phyloP scores from a whole-genome alignment of 2,797 vertebrate species.

The Phyllotis vaccarum region DNA sequence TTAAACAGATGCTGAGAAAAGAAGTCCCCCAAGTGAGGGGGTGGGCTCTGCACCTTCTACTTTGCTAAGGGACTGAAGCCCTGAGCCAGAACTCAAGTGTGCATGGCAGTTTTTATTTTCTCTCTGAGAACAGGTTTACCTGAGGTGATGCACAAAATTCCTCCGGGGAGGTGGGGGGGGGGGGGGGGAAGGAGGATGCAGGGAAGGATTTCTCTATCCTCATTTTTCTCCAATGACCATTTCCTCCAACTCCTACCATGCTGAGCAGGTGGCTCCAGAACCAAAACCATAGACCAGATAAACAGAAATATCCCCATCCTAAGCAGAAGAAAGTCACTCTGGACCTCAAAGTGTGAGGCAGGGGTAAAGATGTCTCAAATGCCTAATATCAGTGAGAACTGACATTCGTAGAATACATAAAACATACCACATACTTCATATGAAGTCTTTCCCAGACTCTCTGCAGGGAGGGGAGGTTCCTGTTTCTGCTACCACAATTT shows the following conservation, averaged over 20 bases:
- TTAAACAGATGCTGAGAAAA: constrained; percentile 40
- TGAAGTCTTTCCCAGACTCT: neutral
- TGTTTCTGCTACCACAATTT: neutral
- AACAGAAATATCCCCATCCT: neutral
- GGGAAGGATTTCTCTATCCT: neutral
- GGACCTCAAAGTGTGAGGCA: neutral
- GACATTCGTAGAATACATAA: neutral
- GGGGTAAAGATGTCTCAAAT: neutral
- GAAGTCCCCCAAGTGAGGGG: neutral
- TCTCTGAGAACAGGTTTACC: neutral
- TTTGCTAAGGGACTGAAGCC: neutral
- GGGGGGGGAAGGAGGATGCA: too few relatives aligned
- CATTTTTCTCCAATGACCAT: neutral
- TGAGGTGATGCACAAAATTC: constrained; percentile 45
- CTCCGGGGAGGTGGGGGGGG: too few relatives aligned
- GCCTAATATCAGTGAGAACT: too few relatives aligned
- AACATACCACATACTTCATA: neutral
- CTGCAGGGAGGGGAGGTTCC: neutral
- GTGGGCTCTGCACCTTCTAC: neutral
- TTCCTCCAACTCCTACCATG: constrained; percentile 65
- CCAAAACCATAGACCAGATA: constrained; percentile 56
- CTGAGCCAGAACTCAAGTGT: neutral
- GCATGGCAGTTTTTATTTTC: neutral
- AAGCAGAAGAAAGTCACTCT: neutral
- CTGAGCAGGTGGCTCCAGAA: constrained; percentile 72